A percentile compares a stretch with the other conserved stretches of the same genome.
These are phyloP conservation scores for Ectemnius lituratus DNA, from an alignment of 2,888 invertebrate species.

Conservation along the genomic window DNA sequence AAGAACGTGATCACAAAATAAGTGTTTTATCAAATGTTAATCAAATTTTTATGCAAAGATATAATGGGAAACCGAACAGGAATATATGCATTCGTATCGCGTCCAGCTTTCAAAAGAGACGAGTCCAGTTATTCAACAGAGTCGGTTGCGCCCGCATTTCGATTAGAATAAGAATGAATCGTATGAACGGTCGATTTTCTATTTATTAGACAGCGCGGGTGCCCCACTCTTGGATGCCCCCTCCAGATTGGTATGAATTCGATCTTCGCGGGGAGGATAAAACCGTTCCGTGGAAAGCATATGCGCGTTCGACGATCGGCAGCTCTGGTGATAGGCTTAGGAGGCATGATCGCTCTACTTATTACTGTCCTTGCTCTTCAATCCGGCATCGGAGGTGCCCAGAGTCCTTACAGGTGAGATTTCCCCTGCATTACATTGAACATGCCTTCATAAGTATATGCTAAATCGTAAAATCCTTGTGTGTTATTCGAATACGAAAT, in stretches of 20 bases:
- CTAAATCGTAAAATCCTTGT: no score
- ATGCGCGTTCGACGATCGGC: slow-evolving; percentile 48
- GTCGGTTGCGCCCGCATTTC: neutral
- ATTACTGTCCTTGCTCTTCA: slow-evolving; percentile 50
- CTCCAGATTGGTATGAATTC: slow-evolving; percentile 22
- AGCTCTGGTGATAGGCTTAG: slow-evolving; percentile 44
- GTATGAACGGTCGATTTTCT: slow-evolving; percentile 5
- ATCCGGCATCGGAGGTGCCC: slow-evolving; percentile 34
- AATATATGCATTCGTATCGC: no score
- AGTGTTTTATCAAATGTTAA: no score
- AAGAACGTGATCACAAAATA: no score
- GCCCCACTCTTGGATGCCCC: slow-evolving; percentile 34
- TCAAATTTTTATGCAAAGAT: no score
- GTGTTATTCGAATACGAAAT: no score
- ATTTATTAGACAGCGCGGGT: slow-evolving; percentile 7
- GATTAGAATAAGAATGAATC: neutral
- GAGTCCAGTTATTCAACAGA: no score
- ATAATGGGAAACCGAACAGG: no score
- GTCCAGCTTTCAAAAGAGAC: no score
- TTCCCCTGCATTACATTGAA: neutral
- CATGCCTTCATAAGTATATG: no score
- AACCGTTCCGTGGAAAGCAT: slow-evolving; percentile 50
- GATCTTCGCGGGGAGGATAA: slow-evolving; percentile 53
- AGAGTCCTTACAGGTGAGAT: slow-evolving; percentile 36
- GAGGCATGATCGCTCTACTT: slow-evolving; percentile 58